Evolutionary conservation across 2,888 invertebrate genomes (phyloP).

Genomic region (Apamea anceps): DNA sequence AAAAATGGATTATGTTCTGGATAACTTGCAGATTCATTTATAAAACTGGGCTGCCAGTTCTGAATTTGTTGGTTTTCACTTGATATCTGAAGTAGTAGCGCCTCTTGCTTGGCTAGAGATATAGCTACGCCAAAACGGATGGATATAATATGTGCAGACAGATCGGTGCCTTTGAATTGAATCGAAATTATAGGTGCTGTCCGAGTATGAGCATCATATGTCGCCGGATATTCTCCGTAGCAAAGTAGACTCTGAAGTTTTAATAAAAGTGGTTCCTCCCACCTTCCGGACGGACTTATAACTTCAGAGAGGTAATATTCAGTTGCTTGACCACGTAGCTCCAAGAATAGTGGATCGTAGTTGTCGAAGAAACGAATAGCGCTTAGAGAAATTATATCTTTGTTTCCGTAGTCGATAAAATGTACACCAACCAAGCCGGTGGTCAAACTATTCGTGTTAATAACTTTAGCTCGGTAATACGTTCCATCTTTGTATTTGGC

Average conservation of each 20-base stretch:
- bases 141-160: slow-evolving; percentile 85
- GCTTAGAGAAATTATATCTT: slow-evolving; percentile 90
- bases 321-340: slow-evolving; percentile 90
- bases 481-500: slow-evolving; percentile 92
- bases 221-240: slow-evolving; percentile 83
- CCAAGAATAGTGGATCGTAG: slow-evolving; percentile 86
- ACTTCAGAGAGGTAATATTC: slow-evolving; percentile 91
- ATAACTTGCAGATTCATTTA: slow-evolving; percentile 75
- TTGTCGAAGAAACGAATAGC: slow-evolving; percentile 90
- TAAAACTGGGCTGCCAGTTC: slow-evolving; percentile 79
- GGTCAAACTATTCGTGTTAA: slow-evolving; percentile 83
- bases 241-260: slow-evolving; percentile 85
- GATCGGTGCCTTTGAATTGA: slow-evolving; percentile 86
- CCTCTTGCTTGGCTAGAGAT: slow-evolving; percentile 87
- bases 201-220: slow-evolving; percentile 82
- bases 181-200: slow-evolving; percentile 85
- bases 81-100: slow-evolving; percentile 75
- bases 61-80: slow-evolving; percentile 74
- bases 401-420: slow-evolving; percentile 93
- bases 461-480: slow-evolving; percentile 92
- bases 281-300: slow-evolving; percentile 87
- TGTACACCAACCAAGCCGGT: slow-evolving; percentile 91
- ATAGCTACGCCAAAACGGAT: slow-evolving; percentile 86
- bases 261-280: slow-evolving; percentile 87
- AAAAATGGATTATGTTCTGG: slow-evolving; percentile 85